A percentile compares a stretch with the other conserved stretches of the same genome.
Conservation (phyloP, 2,888 invertebrate species). For the Desoria tigrina region DNA sequence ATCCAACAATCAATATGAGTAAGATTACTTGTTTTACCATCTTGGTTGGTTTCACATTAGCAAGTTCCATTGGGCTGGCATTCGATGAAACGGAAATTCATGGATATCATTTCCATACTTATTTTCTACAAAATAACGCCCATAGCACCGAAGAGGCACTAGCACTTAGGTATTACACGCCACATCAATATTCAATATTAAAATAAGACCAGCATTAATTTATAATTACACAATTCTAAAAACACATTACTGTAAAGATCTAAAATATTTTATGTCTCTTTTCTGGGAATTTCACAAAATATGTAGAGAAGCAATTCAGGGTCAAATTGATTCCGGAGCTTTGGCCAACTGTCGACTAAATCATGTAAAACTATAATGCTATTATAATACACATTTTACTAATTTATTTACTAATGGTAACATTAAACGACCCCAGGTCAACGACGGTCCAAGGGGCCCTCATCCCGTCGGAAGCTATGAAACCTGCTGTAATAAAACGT, state of each 20-base stretch:
- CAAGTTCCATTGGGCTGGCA: neutral
- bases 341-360: constrained; percentile 44
- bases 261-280: too few relatives aligned
- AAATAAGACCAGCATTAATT: too few relatives aligned
- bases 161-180: constrained; percentile 46
- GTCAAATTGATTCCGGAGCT: constrained; percentile 43
- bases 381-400: neutral
- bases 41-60: neutral
- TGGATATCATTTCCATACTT: constrained; percentile 52
- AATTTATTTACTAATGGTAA: neutral
- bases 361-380: too few relatives aligned
- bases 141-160: constrained; percentile 37
- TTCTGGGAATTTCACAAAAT: neutral
- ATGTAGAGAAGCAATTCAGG: constrained; percentile 37
- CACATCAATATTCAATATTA: neutral
- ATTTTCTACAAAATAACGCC: constrained; percentile 48
- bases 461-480: constrained; percentile 48
- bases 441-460: constrained; percentile 45
- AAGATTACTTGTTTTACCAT: too few relatives aligned
- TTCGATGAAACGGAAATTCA: constrained; percentile 38
- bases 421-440: too few relatives aligned
- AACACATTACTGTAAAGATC: too few relatives aligned
- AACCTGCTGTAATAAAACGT: constrained; percentile 50
- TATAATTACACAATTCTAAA: too few relatives aligned
- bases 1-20: too few relatives aligned